Evolutionary conservation across 2,113 vertebrate genomes (phyloP).

Genomic region (Hoplias malabaricus): DNA sequence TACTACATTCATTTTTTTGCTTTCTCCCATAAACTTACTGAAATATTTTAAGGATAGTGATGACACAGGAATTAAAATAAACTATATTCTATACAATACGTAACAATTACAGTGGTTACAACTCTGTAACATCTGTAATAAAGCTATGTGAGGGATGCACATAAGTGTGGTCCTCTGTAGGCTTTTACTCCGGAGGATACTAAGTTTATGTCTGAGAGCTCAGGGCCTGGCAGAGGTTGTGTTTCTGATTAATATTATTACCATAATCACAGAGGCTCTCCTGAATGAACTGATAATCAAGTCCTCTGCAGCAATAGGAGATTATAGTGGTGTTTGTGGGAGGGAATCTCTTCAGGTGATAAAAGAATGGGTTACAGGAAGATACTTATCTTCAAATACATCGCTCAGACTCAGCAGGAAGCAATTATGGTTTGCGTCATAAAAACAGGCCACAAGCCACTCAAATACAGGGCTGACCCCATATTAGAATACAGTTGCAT

Average conservation of each 20-base stretch:
- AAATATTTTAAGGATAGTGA: too few species aligned
- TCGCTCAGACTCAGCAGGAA: conserved; percentile 6
- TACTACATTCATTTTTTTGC: too few species aligned
- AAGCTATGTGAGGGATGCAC: too few species aligned
- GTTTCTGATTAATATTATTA: conserved; percentile 30
- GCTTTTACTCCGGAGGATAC: not conserved
- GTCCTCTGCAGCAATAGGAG: not conserved
- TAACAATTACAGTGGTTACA: too few species aligned
- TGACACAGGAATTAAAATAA: too few species aligned
- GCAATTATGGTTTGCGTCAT: conserved; percentile 45
- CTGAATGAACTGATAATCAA: conserved; percentile 36
- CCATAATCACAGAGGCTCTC: not conserved
- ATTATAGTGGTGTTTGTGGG: conserved; percentile 31
- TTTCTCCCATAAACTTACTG: too few species aligned
- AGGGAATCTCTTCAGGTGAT: conserved; percentile 46
- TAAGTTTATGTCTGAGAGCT: not conserved
- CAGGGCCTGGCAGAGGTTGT: not conserved
- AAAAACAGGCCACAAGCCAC: conserved; percentile 37
- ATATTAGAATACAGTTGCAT: conserved; percentile 14
- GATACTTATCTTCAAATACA: conserved; percentile 41
- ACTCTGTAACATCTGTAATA: too few species aligned
- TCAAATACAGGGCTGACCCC: conserved; percentile 33
- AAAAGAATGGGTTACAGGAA: conserved; percentile 35
- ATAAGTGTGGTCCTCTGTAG: not conserved
- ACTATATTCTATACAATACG: too few species aligned